These are phyloP conservation scores for Eptatretus burgeri DNA, from an alignment of 2,113 vertebrate species.

Conservation along the genomic window DNA sequence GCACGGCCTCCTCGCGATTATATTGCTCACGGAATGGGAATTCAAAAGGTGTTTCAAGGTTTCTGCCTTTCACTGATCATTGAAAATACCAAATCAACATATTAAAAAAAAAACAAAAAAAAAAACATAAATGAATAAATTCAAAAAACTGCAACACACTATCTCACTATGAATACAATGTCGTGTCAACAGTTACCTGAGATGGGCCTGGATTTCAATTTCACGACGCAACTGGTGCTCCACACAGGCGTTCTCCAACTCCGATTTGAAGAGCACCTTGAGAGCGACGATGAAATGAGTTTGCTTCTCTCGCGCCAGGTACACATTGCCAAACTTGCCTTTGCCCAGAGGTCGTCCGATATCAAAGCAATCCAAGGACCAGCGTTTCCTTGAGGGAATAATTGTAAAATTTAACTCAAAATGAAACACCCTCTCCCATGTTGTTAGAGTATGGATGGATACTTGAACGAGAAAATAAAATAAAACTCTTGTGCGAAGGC, in stretches of 20 bases:
- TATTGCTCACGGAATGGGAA: no score
- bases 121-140: no score
- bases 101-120: no score
- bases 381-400: conserved; percentile 29
- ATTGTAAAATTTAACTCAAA: not conserved
- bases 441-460: no score
- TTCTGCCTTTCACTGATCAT: no score
- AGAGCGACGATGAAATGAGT: conserved; percentile 76
- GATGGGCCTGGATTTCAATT: conserved; percentile 87
- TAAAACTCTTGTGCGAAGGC: no score
- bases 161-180: no score
- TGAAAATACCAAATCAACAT: no score
- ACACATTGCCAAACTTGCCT: conserved; percentile 93
- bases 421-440: not conserved
- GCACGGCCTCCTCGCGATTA: no score
- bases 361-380: conserved; percentile 76
- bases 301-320: conserved; percentile 55
- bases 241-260: conserved; percentile 66
- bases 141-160: no score
- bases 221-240: conserved; percentile 74
- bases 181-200: conserved; percentile 25
- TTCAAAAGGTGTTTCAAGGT: no score
- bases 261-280: conserved; percentile 75
- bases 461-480: no score
- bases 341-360: conserved; percentile 71